phyloP scores from a whole-genome alignment of 2,797 vertebrate genomes.

The Alca torda region DNA sequence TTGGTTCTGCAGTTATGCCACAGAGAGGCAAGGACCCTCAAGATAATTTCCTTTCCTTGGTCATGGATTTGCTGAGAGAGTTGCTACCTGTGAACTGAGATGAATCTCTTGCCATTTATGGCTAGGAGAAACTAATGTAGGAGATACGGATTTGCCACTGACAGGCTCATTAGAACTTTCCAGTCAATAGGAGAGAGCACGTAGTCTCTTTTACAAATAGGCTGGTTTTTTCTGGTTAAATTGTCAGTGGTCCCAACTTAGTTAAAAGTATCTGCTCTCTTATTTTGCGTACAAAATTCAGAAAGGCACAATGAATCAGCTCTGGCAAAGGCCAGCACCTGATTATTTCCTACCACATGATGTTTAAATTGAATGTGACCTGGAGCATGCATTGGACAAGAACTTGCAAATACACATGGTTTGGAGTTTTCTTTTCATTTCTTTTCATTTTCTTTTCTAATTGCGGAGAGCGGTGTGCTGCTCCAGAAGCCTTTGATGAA shows the following conservation, averaged over 20 bases:
- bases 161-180: not conserved
- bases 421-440: not conserved
- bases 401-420: not conserved
- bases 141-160: not conserved
- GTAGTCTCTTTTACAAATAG: not conserved
- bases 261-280: not conserved
- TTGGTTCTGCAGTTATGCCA: not conserved
- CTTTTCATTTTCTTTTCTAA: too few relatives aligned
- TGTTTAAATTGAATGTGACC: not conserved
- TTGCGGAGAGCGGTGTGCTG: not conserved
- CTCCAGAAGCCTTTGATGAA: not conserved
- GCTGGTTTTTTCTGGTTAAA: not conserved
- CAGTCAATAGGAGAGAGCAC: not conserved
- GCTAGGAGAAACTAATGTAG: not conserved
- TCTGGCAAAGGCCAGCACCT: not conserved
- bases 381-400: not conserved
- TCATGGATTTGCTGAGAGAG: not conserved
- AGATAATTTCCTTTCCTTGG: not conserved
- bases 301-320: not conserved
- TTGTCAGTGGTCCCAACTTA: not conserved
- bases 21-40: not conserved
- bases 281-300: not conserved
- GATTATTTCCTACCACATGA: not conserved
- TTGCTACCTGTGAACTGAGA: not conserved
- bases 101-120: not conserved